phyloP scores from a whole-genome alignment of 37 sponge, comb jelly and placozoan species.

The Mnemiopsis leidyi region DNA sequence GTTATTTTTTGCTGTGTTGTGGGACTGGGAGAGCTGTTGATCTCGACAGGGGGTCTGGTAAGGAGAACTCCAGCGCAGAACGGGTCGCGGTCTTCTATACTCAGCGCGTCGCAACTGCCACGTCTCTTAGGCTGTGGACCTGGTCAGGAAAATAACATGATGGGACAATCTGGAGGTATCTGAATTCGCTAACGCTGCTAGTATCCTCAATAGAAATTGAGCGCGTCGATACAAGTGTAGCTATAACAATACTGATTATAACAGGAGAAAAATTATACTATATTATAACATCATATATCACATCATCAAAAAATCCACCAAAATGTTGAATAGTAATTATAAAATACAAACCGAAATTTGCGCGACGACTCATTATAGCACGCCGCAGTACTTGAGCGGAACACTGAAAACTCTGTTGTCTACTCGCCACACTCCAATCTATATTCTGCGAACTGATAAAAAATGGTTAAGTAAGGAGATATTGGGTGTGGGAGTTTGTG shows the following conservation, averaged over 20 bases:
- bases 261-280: too few relatives aligned
- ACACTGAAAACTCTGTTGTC: constrained; percentile 54
- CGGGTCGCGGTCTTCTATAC: constrained; percentile 29
- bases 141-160: neutral
- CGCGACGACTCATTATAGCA: constrained; percentile 34
- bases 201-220: too few relatives aligned
- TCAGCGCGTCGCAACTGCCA: constrained; percentile 5
- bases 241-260: too few relatives aligned
- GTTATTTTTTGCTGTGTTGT: constrained; percentile 28
- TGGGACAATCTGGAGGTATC: too few relatives aligned
- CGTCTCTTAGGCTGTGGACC: neutral
- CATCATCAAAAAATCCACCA: too few relatives aligned
- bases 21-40: neutral
- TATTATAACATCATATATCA: too few relatives aligned
- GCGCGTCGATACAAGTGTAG: too few relatives aligned
- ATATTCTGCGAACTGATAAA: too few relatives aligned
- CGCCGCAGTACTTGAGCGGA: neutral
- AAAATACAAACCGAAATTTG: constrained; percentile 36
- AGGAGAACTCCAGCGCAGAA: constrained; percentile 31
- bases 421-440: constrained; percentile 5
- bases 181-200: too few relatives aligned
- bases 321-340: too few relatives aligned
- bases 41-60: neutral
- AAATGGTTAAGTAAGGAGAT: too few relatives aligned
- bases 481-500: too few relatives aligned